Conservation (phyloP, 2,113 vertebrate genomes). For the Triplophysa siluroides region DNA sequence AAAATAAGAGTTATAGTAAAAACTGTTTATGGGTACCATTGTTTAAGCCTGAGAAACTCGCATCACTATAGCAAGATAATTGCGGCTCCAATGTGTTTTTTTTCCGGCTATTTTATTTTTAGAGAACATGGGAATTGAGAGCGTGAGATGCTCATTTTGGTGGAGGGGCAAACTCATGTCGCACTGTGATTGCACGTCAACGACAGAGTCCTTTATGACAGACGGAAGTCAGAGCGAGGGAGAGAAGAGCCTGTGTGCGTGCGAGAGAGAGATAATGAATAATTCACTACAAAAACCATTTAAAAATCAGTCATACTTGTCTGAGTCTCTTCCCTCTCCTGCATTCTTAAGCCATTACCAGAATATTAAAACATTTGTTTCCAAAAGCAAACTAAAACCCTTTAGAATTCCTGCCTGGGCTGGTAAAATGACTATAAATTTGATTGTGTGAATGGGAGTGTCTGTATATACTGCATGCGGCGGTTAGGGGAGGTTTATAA, state of each 20-base stretch:
- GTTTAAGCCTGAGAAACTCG: conserved; percentile 21
- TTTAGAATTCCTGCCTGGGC: conserved; percentile 43
- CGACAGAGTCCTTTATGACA: conserved; percentile 36
- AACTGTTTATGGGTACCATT: background rate
- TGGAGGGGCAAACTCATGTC: conserved; percentile 45
- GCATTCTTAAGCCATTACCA: conserved; percentile 51
- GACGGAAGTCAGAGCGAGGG: conserved; percentile 2
- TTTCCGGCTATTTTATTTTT: conserved; percentile 48
- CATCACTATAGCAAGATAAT: conserved; percentile 39
- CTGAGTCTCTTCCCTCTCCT: conserved; percentile 45
- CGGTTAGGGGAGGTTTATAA: conserved; percentile 20
- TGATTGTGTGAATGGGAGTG: background rate
- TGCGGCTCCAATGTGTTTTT: conserved; percentile 25
- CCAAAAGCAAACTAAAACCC: conserved; percentile 40
- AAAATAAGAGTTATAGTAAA: background rate
- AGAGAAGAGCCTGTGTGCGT: conserved; percentile 9
- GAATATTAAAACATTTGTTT: conserved; percentile 56
- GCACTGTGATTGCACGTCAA: conserved; percentile 38
- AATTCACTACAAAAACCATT: conserved; percentile 45
- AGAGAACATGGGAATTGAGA: conserved; percentile 54
- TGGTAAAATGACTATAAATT: conserved; percentile 44
- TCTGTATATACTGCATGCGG: conserved; percentile 26
- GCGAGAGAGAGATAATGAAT: conserved; percentile 34
- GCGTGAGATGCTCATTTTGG: conserved; percentile 46
- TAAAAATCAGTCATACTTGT: conserved; percentile 51